Conservation (phyloP, 2,888 invertebrate genomes). For the Acanthosoma haemorrhoidale region DNA sequence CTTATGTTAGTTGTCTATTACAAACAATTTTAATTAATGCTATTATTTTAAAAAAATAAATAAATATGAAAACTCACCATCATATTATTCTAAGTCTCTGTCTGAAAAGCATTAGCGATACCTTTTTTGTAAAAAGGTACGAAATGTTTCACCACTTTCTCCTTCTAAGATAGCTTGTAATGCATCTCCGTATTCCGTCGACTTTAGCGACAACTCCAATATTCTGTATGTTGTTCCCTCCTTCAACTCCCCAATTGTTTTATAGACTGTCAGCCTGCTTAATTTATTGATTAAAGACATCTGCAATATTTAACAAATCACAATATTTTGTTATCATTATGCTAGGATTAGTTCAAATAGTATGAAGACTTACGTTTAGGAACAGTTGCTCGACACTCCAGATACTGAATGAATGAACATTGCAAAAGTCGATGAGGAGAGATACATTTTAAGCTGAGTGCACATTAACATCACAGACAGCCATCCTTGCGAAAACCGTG, state of each 20-base stretch:
- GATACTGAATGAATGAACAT: too few species aligned
- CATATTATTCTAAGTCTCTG: background rate
- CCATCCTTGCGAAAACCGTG: background rate
- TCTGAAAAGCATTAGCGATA: background rate
- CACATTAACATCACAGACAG: background rate
- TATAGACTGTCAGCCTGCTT: background rate
- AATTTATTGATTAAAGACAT: too few species aligned
- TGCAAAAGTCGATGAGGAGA: background rate
- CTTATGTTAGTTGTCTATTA: too few species aligned
- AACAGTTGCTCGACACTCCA: too few species aligned
- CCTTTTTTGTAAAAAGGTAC: background rate
- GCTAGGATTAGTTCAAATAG: too few species aligned
- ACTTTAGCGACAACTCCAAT: background rate
- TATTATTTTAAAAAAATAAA: too few species aligned
- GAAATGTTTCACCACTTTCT: background rate
- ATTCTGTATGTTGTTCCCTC: background rate
- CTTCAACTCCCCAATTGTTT: too few species aligned
- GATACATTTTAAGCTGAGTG: background rate
- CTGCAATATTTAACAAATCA: too few species aligned
- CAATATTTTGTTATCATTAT: too few species aligned
- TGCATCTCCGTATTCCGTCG: background rate
- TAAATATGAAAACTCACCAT: too few species aligned
- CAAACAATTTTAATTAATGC: too few species aligned
- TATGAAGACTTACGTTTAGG: too few species aligned
- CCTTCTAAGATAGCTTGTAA: background rate